Evolutionary conservation across 2,888 invertebrate species (phyloP).

Genomic region (Tiphia femorata): DNA sequence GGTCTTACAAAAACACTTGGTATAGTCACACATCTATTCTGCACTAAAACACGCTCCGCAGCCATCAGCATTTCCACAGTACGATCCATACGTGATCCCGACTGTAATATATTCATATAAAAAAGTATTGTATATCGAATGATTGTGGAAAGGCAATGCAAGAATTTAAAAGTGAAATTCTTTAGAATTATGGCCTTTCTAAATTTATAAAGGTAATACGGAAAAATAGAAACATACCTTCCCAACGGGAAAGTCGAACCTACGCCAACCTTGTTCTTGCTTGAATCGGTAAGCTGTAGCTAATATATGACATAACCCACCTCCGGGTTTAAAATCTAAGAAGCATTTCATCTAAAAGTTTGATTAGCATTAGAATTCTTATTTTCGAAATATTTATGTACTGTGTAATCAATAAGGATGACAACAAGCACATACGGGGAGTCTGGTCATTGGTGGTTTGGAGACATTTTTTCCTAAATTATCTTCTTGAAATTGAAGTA

Average conservation of each 20-base stretch:
- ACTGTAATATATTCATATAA: conserved; percentile 70
- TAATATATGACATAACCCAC: conserved; percentile 92
- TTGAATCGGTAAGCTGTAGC: conserved; percentile 96
- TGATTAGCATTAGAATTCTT: neutral
- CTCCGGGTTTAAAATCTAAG: conserved; percentile 94
- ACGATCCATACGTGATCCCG: conserved; percentile 90
- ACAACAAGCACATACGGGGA: conserved; percentile 77
- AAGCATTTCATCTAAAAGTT: conserved; percentile 89
- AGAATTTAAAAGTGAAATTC: neutral
- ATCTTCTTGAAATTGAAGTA: conserved; percentile 97
- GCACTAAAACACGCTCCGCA: conserved; percentile 86
- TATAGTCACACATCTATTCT: conserved; percentile 83
- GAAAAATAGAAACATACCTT: conserved; percentile 71
- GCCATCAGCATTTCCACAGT: conserved; percentile 94
- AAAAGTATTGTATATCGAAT: conserved; percentile 25
- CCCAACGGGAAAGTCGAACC: conserved; percentile 92
- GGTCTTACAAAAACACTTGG: conserved; percentile 86
- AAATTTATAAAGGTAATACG: neutral
- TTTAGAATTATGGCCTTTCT: too few species aligned
- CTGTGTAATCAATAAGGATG: neutral
- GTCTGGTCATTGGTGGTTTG: conserved; percentile 88
- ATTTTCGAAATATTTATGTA: conserved; percentile 7
- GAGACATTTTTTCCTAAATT: conserved; percentile 93
- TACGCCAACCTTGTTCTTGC: conserved; percentile 94
- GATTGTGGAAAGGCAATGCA: neutral